Base-by-base conservation (phyloP, 2,888 invertebrate genomes). In the Girardia tigrina region DNA sequence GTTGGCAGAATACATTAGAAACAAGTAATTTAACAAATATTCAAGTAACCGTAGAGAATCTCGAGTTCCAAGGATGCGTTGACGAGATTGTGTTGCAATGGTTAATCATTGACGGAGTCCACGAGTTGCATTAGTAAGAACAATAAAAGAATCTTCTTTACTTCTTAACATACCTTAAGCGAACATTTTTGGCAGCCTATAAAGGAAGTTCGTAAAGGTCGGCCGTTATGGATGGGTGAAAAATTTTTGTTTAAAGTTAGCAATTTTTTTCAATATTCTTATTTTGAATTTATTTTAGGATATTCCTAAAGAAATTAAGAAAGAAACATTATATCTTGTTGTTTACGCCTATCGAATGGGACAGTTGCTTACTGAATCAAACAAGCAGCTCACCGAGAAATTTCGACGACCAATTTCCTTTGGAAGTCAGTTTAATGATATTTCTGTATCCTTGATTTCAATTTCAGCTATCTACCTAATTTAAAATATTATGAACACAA, bases 361-460 rank as follows among this genome's bases (percentile, higher is more conserved):
- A 4, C 56, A 56, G 20, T n/a, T 56, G 23, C n/a, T 56, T 20
- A 56, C 4, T 56, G 56, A 56, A 6, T 23, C 4, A 4, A 56
- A 56, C 23, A 56, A 56, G 56, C 56, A 56, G n/a, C n/a, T 56
- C 6, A 56, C 56, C n/a, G 4, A 23, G 8, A 56, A 56, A 56
- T 56, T 56, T 23, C 4, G 56, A 56, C n/a, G 56, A 56, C 56
- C 56, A 16, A 4, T 56, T n/a, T n/a, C 56, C 4, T 56, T 56
- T n/a, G 56, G 56, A 56, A 56, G 56, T 56, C n/a, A 56, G 2
- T 56, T 56, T 56, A n/a, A n/a, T n/a, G n/a, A n/a, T n/a, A n/a
- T n/a, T n/a, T n/a, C n/a, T n/a, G n/a, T n/a, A n/a, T n/a, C n/a
- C n/a, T n/a, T n/a, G n/a, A n/a, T n/a, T n/a, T n/a, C n/a, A n/a